Evolutionary conservation across 1,140 invertebrate species (phyloP).

Genomic region (Macrobrachium rosenbergii): DNA sequence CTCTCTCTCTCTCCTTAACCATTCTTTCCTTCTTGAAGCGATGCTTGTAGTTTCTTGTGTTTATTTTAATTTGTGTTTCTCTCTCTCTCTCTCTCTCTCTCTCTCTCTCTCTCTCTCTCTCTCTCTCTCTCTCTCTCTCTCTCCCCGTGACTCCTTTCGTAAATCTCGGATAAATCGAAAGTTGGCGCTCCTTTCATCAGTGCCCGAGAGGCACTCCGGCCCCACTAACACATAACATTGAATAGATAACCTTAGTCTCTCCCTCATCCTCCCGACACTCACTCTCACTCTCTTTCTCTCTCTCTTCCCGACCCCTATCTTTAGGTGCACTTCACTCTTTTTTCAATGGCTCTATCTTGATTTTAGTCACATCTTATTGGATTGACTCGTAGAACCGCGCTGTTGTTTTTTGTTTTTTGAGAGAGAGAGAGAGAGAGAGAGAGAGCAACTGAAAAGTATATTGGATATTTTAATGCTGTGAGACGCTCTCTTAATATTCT

Average conservation of each 20-base stretch:
- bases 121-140: conserved; percentile 43
- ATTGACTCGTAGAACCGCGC: neutral
- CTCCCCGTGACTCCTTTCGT: neutral
- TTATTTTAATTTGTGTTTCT: neutral
- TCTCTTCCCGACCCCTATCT: neutral
- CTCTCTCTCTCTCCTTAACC: conserved; percentile 2
- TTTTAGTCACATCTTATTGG: neutral
- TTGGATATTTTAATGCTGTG: too few relatives aligned
- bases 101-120: conserved; percentile 13
- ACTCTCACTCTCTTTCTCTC: conserved; percentile 25
- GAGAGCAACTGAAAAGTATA: too few relatives aligned
- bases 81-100: too few relatives aligned
- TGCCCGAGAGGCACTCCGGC: neutral
- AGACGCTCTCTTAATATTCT: too few relatives aligned
- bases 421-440: too few relatives aligned
- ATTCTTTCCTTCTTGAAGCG: too few relatives aligned
- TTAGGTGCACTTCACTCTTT: neutral
- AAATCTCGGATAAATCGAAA: neutral
- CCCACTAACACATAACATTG: neutral
- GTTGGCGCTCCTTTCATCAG: neutral
- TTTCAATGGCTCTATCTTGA: neutral
- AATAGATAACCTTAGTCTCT: too few relatives aligned
- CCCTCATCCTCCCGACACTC: neutral
- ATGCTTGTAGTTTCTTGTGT: too few relatives aligned
- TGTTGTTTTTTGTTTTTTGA: neutral